Evolutionary conservation across 2,113 vertebrate genomes (phyloP).

Genomic region (Mus pahari): DNA sequence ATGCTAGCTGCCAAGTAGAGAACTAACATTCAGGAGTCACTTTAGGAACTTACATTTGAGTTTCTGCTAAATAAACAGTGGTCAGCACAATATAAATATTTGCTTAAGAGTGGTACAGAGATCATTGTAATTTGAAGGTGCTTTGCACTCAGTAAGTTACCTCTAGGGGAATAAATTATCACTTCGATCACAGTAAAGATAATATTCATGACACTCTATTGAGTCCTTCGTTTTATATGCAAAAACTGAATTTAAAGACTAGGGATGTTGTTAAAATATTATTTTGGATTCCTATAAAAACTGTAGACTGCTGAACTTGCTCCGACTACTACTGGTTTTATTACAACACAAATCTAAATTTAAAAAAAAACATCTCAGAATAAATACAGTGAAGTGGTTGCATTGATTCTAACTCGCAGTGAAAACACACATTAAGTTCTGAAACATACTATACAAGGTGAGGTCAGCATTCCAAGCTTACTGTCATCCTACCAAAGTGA

Average conservation of each 20-base stretch:
- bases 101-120: not conserved
- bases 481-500: slow-evolving; percentile 21
- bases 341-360: slow-evolving; percentile 53
- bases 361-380: slow-evolving; percentile 22
- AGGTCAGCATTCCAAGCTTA: not conserved
- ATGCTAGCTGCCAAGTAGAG: not conserved
- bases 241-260: slow-evolving; percentile 46
- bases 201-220: slow-evolving; percentile 4
- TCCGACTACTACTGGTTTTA: slow-evolving; percentile 19
- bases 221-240: slow-evolving; percentile 24
- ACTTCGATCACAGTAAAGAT: not conserved
- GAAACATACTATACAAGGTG: slow-evolving; percentile 8
- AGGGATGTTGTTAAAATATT: not conserved
- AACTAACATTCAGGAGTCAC: not conserved
- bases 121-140: not conserved
- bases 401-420: slow-evolving; percentile 37
- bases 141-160: not conserved
- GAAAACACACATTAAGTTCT: slow-evolving; percentile 45
- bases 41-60: not conserved
- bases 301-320: not conserved
- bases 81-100: not conserved
- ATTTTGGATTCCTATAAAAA: not conserved
- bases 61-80: not conserved
- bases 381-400: slow-evolving; percentile 15
- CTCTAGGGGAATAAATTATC: not conserved